Percentiles rank a stretch among this genome's conserved stretches.
phyloP scores from a whole-genome alignment of 2,888 invertebrate species.

The Drosophila rellima region DNA sequence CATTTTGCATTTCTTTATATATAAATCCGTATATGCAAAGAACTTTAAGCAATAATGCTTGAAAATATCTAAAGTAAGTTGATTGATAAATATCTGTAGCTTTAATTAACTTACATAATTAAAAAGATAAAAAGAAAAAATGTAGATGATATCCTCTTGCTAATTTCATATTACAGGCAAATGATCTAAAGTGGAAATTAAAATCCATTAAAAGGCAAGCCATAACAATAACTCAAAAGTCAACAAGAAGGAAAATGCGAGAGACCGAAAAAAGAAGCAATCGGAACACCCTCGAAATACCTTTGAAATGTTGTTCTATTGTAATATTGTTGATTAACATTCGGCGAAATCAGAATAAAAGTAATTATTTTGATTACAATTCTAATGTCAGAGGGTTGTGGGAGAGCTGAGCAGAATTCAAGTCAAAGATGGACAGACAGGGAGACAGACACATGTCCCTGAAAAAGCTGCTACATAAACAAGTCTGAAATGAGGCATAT shows the following conservation, averaged over 20 bases:
- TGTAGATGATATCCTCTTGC: not conserved
- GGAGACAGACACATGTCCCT: constrained; percentile 44
- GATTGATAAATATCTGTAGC: constrained; percentile 12
- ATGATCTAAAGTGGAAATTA: constrained; percentile 55
- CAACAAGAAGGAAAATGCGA: constrained; percentile 8
- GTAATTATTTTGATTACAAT: constrained; percentile 78
- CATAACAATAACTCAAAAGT: constrained; percentile 63
- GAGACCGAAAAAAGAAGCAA: constrained; percentile 21
- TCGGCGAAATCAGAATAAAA: constrained; percentile 69
- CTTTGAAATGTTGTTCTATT: constrained; percentile 13
- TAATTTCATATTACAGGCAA: constrained; percentile 24
- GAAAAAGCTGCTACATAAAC: constrained; percentile 36
- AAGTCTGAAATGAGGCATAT: constrained; percentile 16
- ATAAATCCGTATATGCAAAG: not conserved
- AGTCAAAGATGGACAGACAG: constrained; percentile 25
- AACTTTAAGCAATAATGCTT: not conserved
- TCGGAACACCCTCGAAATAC: constrained; percentile 2
- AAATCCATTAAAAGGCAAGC: constrained; percentile 61
- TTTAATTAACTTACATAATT: constrained; percentile 6
- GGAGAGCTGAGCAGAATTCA: constrained; percentile 7
- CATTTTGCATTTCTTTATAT: too few relatives aligned
- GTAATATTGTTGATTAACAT: constrained; percentile 59
- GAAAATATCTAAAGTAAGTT: too few relatives aligned
- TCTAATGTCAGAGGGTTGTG: constrained; percentile 45
- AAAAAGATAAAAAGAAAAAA: constrained; percentile 15